phyloP scores from a whole-genome alignment of 2,113 vertebrate genomes.

The Charina bottae region DNA sequence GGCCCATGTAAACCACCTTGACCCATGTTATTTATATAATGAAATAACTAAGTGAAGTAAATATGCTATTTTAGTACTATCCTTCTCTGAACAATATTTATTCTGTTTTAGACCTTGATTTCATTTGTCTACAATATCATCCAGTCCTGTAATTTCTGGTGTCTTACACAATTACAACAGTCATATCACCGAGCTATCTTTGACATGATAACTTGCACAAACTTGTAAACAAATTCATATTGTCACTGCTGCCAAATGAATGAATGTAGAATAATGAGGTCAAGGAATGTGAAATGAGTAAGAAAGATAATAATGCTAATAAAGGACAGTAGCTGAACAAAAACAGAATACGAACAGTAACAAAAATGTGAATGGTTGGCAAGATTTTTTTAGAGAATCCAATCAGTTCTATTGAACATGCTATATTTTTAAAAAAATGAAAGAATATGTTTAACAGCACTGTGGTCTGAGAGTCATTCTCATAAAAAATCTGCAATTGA shows the following conservation, averaged over 20 bases:
- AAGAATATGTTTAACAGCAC: background rate
- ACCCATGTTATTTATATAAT: background rate
- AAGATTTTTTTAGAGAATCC: background rate
- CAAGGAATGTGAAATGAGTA: background rate
- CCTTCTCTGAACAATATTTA: background rate
- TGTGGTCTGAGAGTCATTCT: background rate
- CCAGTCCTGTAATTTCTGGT: background rate
- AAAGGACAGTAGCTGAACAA: background rate
- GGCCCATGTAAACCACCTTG: background rate
- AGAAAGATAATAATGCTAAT: background rate
- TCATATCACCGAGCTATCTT: background rate
- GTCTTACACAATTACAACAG: background rate
- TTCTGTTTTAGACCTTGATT: background rate
- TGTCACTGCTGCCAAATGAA: background rate
- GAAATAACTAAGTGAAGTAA: background rate
- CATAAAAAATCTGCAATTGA: background rate
- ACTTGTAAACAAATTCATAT: background rate
- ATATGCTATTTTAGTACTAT: background rate
- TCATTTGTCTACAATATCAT: background rate
- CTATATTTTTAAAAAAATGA: background rate
- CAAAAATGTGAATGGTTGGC: background rate
- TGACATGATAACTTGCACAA: background rate
- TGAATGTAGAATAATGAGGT: background rate
- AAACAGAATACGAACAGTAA: background rate
- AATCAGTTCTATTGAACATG: background rate